Conservation (phyloP, 2,113 vertebrate species). For the Anoura caudifer region DNA sequence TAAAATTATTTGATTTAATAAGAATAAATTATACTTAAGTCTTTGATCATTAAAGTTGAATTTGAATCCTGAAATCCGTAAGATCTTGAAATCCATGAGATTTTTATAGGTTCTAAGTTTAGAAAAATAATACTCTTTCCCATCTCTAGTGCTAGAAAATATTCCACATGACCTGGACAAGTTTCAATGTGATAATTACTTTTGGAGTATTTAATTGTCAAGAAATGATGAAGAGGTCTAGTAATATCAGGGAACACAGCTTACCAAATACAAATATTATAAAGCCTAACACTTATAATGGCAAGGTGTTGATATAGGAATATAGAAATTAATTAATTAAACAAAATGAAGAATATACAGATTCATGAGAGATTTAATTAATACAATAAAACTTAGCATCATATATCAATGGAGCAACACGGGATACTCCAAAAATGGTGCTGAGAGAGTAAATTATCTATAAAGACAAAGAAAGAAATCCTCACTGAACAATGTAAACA, state of each 20-base stretch:
- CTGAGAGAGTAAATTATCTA: not conserved
- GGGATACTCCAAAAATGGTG: not conserved
- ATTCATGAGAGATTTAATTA: not conserved
- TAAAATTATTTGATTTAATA: conserved; percentile 55
- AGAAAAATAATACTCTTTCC: conserved; percentile 44
- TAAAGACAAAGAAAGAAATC: not conserved
- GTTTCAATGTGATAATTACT: conserved; percentile 40
- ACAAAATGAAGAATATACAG: not conserved
- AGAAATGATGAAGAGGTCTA: not conserved
- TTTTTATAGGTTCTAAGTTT: conserved; percentile 59
- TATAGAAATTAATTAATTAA: conserved; percentile 9
- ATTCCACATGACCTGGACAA: not conserved
- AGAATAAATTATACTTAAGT: conserved; percentile 60
- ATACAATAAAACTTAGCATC: not conserved
- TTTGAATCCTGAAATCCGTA: not conserved
- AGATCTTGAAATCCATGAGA: conserved; percentile 46
- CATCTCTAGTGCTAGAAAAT: not conserved
- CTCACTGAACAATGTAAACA: not conserved
- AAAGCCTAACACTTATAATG: not conserved
- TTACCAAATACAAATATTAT: not conserved
- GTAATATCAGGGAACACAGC: not conserved
- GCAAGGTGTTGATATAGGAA: not conserved
- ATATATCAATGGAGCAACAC: not conserved
- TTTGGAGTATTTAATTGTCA: conserved; percentile 46
- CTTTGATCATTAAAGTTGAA: conserved; percentile 56